Percentiles rank a stretch among this genome's conserved stretches.
Conservation (phyloP, 2,113 vertebrate species). For the Amphiprion percula region DNA sequence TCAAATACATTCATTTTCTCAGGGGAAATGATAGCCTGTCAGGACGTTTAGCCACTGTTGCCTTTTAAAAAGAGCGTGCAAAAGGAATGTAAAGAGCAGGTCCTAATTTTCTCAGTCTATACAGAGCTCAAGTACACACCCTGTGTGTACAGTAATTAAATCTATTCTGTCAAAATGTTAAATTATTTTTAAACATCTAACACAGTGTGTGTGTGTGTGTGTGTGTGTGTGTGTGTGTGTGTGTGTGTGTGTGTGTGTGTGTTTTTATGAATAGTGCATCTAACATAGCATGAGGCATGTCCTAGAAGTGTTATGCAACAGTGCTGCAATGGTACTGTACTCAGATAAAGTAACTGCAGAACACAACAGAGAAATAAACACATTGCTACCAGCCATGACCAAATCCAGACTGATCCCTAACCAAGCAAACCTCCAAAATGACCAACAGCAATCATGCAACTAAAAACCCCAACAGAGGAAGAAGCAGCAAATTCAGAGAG, state of each 20-base stretch:
- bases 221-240: background rate
- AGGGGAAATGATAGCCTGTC: constrained; percentile 71
- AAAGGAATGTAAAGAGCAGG: constrained; percentile 37
- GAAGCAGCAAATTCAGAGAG: constrained; percentile 6
- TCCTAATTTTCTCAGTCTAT: constrained; percentile 59
- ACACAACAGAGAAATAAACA: constrained; percentile 25
- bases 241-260: background rate
- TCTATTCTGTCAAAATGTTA: constrained; percentile 40
- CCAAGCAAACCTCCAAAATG: constrained; percentile 1
- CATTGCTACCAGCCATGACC: background rate
- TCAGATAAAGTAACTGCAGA: constrained; percentile 7
- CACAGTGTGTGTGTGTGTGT: background rate
- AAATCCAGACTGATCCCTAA: constrained; percentile 27
- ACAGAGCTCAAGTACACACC: constrained; percentile 46
- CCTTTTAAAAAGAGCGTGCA: constrained; percentile 38
- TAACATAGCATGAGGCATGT: constrained; percentile 4
- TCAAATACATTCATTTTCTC: constrained; percentile 72
- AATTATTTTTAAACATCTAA: constrained; percentile 19
- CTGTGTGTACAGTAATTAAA: constrained; percentile 28
- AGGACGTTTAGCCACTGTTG: constrained; percentile 50
- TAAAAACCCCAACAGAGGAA: constrained; percentile 17
- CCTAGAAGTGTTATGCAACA: background rate
- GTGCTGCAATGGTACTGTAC: background rate
- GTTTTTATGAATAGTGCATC: constrained; percentile 33
- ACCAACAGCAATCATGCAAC: constrained; percentile 22